These are phyloP conservation scores for Urophycis tenuis DNA, from an alignment of 2,797 vertebrate species.

Conservation along the genomic window DNA sequence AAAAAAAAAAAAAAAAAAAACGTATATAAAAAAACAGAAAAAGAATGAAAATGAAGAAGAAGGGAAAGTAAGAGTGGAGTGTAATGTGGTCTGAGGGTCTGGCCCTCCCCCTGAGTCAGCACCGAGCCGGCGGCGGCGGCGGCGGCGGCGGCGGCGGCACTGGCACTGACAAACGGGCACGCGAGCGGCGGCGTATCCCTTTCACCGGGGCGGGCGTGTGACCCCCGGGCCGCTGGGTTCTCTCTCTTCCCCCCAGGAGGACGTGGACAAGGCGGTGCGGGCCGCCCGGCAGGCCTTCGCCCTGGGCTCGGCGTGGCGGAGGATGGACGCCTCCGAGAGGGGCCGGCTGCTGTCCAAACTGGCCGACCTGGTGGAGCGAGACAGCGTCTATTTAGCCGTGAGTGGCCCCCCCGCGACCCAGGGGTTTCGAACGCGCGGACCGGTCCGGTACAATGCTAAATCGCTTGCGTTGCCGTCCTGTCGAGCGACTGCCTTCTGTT, in stretches of 20 bases:
- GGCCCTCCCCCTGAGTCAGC: constrained; percentile 18
- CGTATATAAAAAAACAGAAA: no score
- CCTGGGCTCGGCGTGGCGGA: constrained; percentile 89
- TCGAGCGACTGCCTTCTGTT: background rate
- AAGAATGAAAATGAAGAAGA: constrained; percentile 17
- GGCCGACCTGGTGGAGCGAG: constrained; percentile 92
- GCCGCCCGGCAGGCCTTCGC: constrained; percentile 90
- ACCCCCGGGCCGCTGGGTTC: background rate
- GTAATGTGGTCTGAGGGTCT: constrained; percentile 32
- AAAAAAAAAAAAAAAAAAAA: constrained; percentile 26
- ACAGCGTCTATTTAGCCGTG: constrained; percentile 78
- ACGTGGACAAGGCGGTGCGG: constrained; percentile 91
- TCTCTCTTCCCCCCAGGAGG: constrained; percentile 70
- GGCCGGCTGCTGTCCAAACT: constrained; percentile 89
- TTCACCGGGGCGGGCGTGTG: constrained; percentile 18
- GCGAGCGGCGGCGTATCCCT: constrained; percentile 25
- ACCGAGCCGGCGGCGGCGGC: no score
- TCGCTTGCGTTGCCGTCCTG: background rate
- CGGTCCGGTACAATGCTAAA: constrained; percentile 11
- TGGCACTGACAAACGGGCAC: constrained; percentile 6
- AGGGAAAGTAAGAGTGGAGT: constrained; percentile 28
- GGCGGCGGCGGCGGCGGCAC: no score
- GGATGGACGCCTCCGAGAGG: constrained; percentile 92
- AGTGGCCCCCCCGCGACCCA: constrained; percentile 32
- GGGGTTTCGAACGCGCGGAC: background rate